Evolutionary conservation across 2,888 invertebrate genomes (phyloP).

Genomic region (Idaea dimidiata): DNA sequence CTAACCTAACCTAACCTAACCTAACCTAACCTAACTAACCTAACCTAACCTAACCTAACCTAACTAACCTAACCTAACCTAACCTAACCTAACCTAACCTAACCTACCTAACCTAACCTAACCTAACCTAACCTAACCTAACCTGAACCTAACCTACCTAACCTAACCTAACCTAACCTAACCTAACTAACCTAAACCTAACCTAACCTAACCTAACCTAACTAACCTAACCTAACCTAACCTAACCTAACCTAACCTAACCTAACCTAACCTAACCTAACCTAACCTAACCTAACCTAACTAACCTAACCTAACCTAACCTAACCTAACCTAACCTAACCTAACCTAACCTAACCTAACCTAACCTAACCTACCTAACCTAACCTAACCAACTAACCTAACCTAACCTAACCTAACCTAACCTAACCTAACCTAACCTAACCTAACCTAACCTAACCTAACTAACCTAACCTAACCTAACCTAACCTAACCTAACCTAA

Average conservation of each 20-base stretch:
- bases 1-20: constrained; percentile 28
- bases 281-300: constrained; percentile 23
- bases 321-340: constrained; percentile 17
- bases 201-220: constrained; percentile 20
- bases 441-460: constrained; percentile 22
- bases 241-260: constrained; percentile 23
- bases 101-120: constrained; percentile 22
- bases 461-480: constrained; percentile 18
- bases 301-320: constrained; percentile 24
- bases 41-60: constrained; percentile 24
- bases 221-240: constrained; percentile 19
- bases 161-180: constrained; percentile 22
- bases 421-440: constrained; percentile 19
- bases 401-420: constrained; percentile 15
- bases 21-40: constrained; percentile 23
- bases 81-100: constrained; percentile 26
- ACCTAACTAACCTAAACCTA: constrained; percentile 24
- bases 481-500: constrained; percentile 21
- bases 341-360: constrained; percentile 21
- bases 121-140: constrained; percentile 16
- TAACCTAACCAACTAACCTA: constrained; percentile 14
- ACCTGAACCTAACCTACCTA: constrained; percentile 8
- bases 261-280: constrained; percentile 21
- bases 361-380: constrained; percentile 17
- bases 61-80: constrained; percentile 24